Base-by-base conservation (phyloP, 1,140 invertebrate species). In the Drosophila sp. region DNA sequence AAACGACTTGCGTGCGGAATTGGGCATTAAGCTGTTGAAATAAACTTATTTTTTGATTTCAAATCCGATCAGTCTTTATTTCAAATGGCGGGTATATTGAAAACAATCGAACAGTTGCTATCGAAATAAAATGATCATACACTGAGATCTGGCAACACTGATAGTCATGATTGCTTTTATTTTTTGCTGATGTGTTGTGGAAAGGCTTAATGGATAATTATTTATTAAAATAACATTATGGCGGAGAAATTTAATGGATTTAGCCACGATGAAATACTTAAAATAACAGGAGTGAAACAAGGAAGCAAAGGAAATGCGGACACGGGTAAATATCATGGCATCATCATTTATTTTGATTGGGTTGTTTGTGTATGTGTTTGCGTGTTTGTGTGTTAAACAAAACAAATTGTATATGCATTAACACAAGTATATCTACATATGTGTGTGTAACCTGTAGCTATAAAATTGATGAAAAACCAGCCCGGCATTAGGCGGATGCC, bases 1-100 rank as follows among this genome's bases (percentile, higher is more conserved):
- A 4, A 86, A 93, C 51, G 97, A 99, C 18, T 94, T 99, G 75
- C 94, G 97, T 76, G 93, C 93, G 65, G 96, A 97, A 93, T 94
- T 96, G 89, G 95, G 96, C 78, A 96, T 97, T 72, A 90, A 71
- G 51, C 43, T 76, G 9, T 73, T 91, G 13, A 75, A 91, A 78
- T 89, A 79, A 82, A 76, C 74, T 48, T 46, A n/a, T 46, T 41
- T 46, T 41, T 38, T 43, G 11, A 18, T 62, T 76, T 59, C 1
- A 70, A 65, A 29, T 7, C 41, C 58, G 53, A 74, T 70, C 9
- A 16, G 21, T 50, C 48, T 61, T 46, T 40, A 4, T 46, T 50
- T 4, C 9, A 29, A 21, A 1, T 1, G 13, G 63, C 70, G 62
- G 32, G 48, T n/a, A 8, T 13, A 13, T 38, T 4, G 4, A 27